These are phyloP conservation scores for Sula dactylatra DNA, from an alignment of 2,113 vertebrate species.

Conservation along the genomic window DNA sequence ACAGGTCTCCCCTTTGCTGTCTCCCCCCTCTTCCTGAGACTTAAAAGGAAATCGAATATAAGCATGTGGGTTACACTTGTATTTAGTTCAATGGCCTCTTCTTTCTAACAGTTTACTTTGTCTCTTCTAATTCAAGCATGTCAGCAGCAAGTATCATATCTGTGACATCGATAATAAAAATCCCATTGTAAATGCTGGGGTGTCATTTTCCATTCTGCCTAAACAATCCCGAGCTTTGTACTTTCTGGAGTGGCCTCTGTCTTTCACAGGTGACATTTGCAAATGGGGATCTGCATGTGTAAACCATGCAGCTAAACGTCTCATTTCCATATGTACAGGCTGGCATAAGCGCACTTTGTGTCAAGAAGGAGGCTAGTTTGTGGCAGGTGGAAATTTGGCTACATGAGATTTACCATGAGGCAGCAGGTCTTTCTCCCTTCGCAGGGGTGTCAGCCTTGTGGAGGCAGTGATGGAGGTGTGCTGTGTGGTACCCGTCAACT, in stretches of 20 bases:
- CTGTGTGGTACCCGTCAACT: fast-evolving
- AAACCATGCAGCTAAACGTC: background rate
- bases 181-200: slow-evolving; percentile 63
- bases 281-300: slow-evolving; percentile 15
- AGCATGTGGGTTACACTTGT: slow-evolving; percentile 37
- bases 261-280: slow-evolving; percentile 61
- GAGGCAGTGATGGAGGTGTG: fast-evolving
- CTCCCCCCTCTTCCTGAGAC: background rate
- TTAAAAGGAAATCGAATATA: slow-evolving; percentile 40
- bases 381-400: background rate
- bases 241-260: slow-evolving; percentile 49
- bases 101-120: slow-evolving; percentile 68
- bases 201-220: slow-evolving; percentile 65
- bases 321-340: slow-evolving; percentile 8
- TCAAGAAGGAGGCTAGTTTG: background rate
- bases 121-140: slow-evolving; percentile 72
- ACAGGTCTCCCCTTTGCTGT: slow-evolving; percentile 13
- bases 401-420: fast-evolving
- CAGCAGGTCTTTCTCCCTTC: background rate
- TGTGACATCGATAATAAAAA: slow-evolving; percentile 66
- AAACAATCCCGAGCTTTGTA: slow-evolving; percentile 66
- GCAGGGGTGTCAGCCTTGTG: background rate
- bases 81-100: slow-evolving; percentile 53
- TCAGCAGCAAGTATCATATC: slow-evolving; percentile 64
- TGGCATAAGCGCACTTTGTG: background rate